phyloP scores from a whole-genome alignment of 2,113 vertebrate genomes.

The Ochotona curzoniae region DNA sequence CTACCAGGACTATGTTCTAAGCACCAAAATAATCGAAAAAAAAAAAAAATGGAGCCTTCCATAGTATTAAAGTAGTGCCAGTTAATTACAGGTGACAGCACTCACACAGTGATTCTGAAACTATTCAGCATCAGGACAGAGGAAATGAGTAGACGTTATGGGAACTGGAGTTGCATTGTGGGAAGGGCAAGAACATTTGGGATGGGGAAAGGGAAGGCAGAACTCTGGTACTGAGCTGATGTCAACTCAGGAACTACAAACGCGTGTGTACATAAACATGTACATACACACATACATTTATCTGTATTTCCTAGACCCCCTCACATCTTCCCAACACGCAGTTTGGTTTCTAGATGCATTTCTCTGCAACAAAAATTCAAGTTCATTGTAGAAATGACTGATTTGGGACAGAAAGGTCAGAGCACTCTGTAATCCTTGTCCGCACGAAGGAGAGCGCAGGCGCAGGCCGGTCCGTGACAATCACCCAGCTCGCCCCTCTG shows the following conservation, averaged over 20 bases:
- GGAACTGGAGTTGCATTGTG: neutral
- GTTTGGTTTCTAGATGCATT: neutral
- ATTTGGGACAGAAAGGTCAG: neutral
- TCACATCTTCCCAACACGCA: rapidly evolving
- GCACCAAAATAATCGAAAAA: neutral
- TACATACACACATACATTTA: no score
- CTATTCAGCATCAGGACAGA: neutral
- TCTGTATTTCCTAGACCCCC: no score
- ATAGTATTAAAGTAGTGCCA: neutral
- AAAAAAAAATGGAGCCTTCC: neutral
- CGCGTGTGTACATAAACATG: no score
- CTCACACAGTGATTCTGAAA: neutral
- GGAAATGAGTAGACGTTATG: neutral
- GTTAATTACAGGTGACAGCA: neutral
- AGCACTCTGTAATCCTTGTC: neutral
- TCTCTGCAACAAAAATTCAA: neutral
- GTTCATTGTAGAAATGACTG: neutral
- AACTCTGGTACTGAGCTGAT: neutral
- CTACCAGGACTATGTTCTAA: neutral
- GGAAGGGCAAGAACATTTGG: neutral
- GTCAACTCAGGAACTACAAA: neutral
- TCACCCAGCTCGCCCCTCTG: rapidly evolving
- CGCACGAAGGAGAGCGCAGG: neutral
- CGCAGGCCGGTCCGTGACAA: neutral
- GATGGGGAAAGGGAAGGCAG: neutral